These are phyloP conservation scores for Drosophila ohnishii DNA, from an alignment of 1,140 invertebrate genomes.

Conservation along the genomic window DNA sequence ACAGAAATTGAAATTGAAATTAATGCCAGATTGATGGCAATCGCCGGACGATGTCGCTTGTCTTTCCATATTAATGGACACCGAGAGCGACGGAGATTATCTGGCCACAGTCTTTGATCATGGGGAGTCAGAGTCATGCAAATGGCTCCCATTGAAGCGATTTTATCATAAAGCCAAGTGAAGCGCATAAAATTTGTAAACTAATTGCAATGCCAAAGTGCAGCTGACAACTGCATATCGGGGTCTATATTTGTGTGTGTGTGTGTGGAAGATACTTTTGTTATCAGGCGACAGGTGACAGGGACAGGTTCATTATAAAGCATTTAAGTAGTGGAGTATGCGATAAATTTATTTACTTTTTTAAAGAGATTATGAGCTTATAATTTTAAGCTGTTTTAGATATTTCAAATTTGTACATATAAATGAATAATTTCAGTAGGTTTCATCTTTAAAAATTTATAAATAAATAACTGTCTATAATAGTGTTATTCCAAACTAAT, in stretches of 20 bases:
- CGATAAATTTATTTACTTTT: conserved; percentile 43
- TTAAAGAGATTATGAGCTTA: not conserved
- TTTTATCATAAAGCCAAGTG: conserved; percentile 25
- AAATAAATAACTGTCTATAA: not conserved
- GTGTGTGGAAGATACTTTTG: conserved; percentile 3
- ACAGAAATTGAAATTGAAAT: conserved; percentile 60
- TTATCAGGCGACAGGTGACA: conserved; percentile 65
- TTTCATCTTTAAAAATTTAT: no score
- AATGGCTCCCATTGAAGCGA: conserved; percentile 18
- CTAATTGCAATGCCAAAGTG: conserved; percentile 42
- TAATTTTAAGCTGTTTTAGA: not conserved
- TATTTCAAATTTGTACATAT: no score
- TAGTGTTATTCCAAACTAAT: not conserved
- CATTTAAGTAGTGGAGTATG: conserved; percentile 56
- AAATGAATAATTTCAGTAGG: not conserved
- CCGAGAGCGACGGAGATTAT: conserved; percentile 42
- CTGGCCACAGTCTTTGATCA: conserved; percentile 38
- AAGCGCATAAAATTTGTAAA: conserved; percentile 50
- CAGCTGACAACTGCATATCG: conserved; percentile 37
- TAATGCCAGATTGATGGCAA: conserved; percentile 73
- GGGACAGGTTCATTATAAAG: conserved; percentile 73
- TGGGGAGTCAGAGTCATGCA: conserved; percentile 50
- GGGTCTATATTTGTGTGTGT: not conserved
- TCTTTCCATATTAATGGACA: conserved; percentile 66
- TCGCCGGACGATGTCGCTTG: conserved; percentile 47